Conservation (phyloP, 1,140 invertebrate genomes). For the Kradibia gibbosae region DNA sequence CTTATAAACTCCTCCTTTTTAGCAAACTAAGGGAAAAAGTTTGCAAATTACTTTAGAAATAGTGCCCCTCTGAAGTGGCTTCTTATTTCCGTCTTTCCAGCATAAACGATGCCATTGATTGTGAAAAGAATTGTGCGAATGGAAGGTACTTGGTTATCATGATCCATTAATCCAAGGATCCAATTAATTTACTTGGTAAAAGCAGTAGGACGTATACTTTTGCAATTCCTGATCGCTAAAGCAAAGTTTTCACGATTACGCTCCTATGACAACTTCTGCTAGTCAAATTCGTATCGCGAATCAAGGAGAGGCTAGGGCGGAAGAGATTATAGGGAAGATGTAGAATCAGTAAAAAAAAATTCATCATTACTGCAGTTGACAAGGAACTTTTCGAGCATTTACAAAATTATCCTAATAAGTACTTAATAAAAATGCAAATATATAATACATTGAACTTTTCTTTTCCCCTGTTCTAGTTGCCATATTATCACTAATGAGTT, state of each 20-base stretch:
- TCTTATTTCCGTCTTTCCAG: too few species aligned
- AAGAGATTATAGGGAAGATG: conserved; percentile 17
- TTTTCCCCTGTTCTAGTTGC: background rate
- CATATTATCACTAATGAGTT: background rate
- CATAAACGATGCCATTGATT: too few species aligned
- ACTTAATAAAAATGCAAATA: conserved; percentile 39
- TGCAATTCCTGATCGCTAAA: background rate
- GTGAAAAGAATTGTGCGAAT: too few species aligned
- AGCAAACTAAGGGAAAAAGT: too few species aligned
- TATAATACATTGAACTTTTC: background rate
- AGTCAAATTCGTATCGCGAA: too few species aligned
- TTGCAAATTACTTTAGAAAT: too few species aligned
- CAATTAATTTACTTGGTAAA: background rate
- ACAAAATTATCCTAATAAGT: background rate
- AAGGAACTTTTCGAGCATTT: background rate
- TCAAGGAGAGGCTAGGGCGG: conserved; percentile 5
- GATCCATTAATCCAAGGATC: too few species aligned
- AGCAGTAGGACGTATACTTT: background rate
- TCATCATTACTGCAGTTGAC: background rate
- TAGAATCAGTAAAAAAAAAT: conserved; percentile 19
- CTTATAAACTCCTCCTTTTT: too few species aligned
- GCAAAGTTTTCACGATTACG: background rate
- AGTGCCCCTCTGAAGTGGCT: too few species aligned
- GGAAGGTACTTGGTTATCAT: too few species aligned
- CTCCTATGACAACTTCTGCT: background rate